A percentile compares a stretch with the other conserved stretches of the same genome.
Conservation (phyloP, 1,140 invertebrate genomes). For the Danaus melanippus region DNA sequence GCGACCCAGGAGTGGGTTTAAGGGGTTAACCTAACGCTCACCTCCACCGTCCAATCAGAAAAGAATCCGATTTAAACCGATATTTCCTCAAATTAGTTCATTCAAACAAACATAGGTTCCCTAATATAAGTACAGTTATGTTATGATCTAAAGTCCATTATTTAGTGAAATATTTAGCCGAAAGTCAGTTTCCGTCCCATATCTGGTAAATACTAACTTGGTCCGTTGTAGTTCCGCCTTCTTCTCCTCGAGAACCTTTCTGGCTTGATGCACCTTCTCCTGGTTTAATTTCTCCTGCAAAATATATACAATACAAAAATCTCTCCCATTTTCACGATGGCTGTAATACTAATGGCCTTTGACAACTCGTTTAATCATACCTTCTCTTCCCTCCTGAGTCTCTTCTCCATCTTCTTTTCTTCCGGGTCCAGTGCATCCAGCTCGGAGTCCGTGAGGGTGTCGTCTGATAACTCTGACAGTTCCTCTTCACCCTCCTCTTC, state of each 20-base stretch:
- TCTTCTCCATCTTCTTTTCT: constrained; percentile 70
- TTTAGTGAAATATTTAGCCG: too few relatives aligned
- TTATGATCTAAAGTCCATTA: too few relatives aligned
- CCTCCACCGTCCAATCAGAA: too few relatives aligned
- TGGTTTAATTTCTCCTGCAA: constrained; percentile 71
- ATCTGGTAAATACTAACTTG: constrained; percentile 44
- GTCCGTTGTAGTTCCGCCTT: constrained; percentile 72
- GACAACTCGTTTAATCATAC: constrained; percentile 14
- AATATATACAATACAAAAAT: constrained; percentile 21
- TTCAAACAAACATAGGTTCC: too few relatives aligned
- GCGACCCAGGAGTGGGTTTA: too few relatives aligned
- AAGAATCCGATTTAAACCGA: too few relatives aligned
- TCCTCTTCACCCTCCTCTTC: constrained; percentile 56
- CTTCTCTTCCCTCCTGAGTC: constrained; percentile 59
- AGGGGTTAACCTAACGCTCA: too few relatives aligned
- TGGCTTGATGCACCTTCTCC: constrained; percentile 77
- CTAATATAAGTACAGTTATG: too few relatives aligned
- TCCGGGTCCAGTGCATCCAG: constrained; percentile 61
- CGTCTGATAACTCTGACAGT: constrained; percentile 48
- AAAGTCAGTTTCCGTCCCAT: too few relatives aligned
- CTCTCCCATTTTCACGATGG: too few relatives aligned
- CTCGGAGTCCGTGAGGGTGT: constrained; percentile 54
- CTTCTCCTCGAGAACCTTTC: constrained; percentile 73
- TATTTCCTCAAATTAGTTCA: too few relatives aligned
- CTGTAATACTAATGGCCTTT: too few relatives aligned